Conservation (phyloP, 2,797 vertebrate genomes). For the Gadopsis marmoratus region DNA sequence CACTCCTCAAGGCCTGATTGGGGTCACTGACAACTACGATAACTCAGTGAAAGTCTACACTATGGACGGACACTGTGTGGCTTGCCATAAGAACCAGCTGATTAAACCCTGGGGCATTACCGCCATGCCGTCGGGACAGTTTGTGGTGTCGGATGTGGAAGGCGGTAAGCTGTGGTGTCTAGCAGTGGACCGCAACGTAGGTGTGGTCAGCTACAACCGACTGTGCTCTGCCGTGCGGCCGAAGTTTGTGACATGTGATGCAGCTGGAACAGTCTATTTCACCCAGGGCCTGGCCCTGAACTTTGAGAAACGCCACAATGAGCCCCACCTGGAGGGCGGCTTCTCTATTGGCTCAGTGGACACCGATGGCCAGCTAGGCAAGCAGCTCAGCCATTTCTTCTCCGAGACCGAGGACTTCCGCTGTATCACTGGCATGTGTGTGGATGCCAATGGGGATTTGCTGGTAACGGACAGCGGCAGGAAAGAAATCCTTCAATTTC, state of each 20-base stretch:
- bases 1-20: constrained; percentile 94
- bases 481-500: constrained; percentile 96
- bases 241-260: constrained; percentile 96
- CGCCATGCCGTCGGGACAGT: constrained; percentile 94
- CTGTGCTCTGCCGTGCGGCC: constrained; percentile 95
- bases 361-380: constrained; percentile 91
- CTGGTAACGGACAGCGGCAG: constrained; percentile 96
- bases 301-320: constrained; percentile 94
- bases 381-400: constrained; percentile 98
- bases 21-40: constrained; percentile 96
- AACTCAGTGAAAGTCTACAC: constrained; percentile 98
- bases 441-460: constrained; percentile 93
- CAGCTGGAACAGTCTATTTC: constrained; percentile 94
- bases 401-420: constrained; percentile 96
- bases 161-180: constrained; percentile 98
- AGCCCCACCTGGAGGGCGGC: constrained; percentile 96
- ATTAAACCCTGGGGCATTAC: constrained; percentile 98
- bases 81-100: constrained; percentile 95
- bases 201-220: constrained; percentile 94
- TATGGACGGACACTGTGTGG: constrained; percentile 94
- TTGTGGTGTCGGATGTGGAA: constrained; percentile 97
- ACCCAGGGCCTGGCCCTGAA: constrained; percentile 96
- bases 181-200: constrained; percentile 91
- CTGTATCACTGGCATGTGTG: constrained; percentile 98
- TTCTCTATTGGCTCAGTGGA: constrained; percentile 96